These are phyloP conservation scores for Polymixis flavicincta DNA, from an alignment of 2,888 invertebrate genomes.

Conservation along the genomic window DNA sequence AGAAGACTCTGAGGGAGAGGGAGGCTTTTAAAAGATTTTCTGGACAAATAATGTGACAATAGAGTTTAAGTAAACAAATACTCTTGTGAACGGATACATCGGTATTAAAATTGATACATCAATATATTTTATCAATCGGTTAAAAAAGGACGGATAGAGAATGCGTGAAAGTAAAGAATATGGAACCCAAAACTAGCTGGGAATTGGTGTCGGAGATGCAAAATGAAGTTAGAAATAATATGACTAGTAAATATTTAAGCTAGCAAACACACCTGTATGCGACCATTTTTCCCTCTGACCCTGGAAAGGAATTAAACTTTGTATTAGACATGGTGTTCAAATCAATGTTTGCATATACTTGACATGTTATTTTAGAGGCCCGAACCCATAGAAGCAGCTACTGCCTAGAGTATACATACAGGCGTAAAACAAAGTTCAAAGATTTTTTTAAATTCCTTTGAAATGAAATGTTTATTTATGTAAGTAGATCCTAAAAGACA, in stretches of 20 bases:
- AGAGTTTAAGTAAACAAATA: not conserved
- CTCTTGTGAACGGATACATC: not conserved
- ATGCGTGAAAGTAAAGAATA: not conserved
- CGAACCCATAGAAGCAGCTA: not conserved
- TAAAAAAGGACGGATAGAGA: not conserved
- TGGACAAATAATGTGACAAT: not conserved
- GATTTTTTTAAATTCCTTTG: too few species aligned
- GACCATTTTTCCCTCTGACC: not conserved
- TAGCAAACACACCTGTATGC: conserved; percentile 15
- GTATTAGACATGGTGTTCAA: conserved; percentile 23
- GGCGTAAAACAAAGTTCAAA: too few species aligned
- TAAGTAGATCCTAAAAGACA: too few species aligned
- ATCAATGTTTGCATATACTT: not conserved
- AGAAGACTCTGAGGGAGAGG: not conserved
- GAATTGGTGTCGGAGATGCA: not conserved
- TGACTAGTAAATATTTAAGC: not conserved
- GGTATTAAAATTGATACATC: not conserved
- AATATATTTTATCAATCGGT: not conserved
- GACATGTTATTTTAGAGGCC: not conserved
- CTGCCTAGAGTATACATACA: not conserved
- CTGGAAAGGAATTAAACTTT: conserved; percentile 39
- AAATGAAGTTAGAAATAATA: not conserved
- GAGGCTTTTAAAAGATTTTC: not conserved
- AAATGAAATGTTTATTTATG: too few species aligned
- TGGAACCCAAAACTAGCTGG: not conserved